Percentiles rank a stretch among this genome's conserved stretches.
phyloP scores from a whole-genome alignment of 2,797 vertebrate genomes.

The Cottoperca gobio region DNA sequence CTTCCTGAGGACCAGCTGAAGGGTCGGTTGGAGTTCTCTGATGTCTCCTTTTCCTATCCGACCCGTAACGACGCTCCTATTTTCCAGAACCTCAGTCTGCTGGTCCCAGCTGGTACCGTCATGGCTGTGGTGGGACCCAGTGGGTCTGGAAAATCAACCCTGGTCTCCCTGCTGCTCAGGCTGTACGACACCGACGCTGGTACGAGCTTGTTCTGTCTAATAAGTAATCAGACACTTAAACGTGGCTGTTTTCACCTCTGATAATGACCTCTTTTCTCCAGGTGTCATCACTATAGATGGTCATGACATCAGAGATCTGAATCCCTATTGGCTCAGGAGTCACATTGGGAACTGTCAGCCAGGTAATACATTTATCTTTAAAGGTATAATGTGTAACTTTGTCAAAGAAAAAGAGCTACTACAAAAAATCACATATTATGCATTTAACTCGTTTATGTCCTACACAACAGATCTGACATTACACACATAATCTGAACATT shows the following conservation, averaged over 20 bases:
- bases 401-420: too few relatives aligned
- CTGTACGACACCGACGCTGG: constrained; percentile 88
- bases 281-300: constrained; percentile 91
- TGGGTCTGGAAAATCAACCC: constrained; percentile 94
- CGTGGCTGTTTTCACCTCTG: background rate
- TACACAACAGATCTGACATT: background rate
- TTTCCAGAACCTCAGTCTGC: constrained; percentile 91
- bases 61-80: constrained; percentile 89
- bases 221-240: too few relatives aligned
- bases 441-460: background rate
- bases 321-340: constrained; percentile 93
- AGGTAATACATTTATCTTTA: constrained; percentile 83
- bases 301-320: constrained; percentile 90
- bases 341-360: constrained; percentile 97
- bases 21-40: constrained; percentile 90
- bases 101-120: constrained; percentile 91
- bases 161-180: constrained; percentile 93
- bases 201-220: background rate
- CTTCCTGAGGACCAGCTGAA: constrained; percentile 86
- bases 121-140: constrained; percentile 96
- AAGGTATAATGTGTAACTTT: too few relatives aligned
- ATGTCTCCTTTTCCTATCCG: constrained; percentile 92
- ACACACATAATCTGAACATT: background rate
- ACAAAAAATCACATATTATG: too few relatives aligned
- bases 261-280: constrained; percentile 55